phyloP scores from a whole-genome alignment of 2,888 invertebrate species.

The Heliconius erato region DNA sequence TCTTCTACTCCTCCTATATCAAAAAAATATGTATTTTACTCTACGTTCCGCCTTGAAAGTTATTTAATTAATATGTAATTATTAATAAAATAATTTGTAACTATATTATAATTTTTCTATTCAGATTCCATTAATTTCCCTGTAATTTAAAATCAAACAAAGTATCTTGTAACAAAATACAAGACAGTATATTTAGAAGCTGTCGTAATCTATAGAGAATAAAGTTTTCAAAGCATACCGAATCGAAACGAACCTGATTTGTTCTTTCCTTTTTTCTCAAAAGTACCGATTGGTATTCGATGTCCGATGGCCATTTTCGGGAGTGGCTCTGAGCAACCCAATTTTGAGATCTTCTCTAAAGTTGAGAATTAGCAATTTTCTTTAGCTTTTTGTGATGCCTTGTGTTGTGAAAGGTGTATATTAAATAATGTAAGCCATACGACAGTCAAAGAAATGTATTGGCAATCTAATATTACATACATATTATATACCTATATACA shows the following conservation, averaged over 20 bases:
- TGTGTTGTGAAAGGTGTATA: constrained; percentile 15
- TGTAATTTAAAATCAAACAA: too few species aligned
- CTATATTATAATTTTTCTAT: too few species aligned
- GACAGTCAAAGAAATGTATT: background rate
- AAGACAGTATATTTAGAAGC: constrained; percentile 10
- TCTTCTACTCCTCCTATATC: too few species aligned
- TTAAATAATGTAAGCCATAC: constrained; percentile 14
- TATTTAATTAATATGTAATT: too few species aligned
- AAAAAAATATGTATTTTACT: too few species aligned
- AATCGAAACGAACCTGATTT: constrained; percentile 32
- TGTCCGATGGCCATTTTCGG: constrained; percentile 33
- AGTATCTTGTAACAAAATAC: background rate
- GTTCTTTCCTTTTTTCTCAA: constrained; percentile 29
- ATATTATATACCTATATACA: too few species aligned
- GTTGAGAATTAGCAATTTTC: constrained; percentile 16
- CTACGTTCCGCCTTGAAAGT: too few species aligned
- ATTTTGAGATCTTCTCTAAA: constrained; percentile 17
- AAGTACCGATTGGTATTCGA: constrained; percentile 41
- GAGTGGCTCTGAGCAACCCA: constrained; percentile 29
- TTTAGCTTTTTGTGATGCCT: background rate
- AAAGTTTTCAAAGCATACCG: constrained; percentile 41
- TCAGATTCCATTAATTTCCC: too few species aligned
- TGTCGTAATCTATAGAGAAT: constrained; percentile 12
- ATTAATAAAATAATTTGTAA: too few species aligned
- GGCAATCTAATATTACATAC: background rate